These are phyloP conservation scores for Euleptes europaea DNA, from an alignment of 2,113 vertebrate genomes.

Conservation along the genomic window DNA sequence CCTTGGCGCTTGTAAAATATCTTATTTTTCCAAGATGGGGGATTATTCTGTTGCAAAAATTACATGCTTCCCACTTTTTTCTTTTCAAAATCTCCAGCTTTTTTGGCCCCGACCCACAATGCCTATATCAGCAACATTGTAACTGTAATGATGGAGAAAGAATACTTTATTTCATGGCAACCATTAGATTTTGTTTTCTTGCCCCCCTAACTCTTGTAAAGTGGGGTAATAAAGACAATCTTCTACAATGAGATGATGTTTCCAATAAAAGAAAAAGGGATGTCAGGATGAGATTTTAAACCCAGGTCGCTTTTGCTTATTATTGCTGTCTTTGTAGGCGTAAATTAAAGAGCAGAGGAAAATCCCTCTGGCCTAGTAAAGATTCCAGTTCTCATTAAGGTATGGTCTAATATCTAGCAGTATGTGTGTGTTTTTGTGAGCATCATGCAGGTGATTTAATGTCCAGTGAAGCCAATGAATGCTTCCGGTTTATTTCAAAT, in stretches of 20 bases:
- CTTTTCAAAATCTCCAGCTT: not conserved
- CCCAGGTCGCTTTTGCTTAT: conserved; percentile 6
- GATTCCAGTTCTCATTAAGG: not conserved
- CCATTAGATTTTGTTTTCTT: conserved; percentile 32
- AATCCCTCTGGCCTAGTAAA: not conserved
- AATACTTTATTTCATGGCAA: conserved; percentile 35
- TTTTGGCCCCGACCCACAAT: not conserved
- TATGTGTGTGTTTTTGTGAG: not conserved
- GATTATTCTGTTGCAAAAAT: conserved; percentile 11
- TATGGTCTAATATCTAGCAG: not conserved
- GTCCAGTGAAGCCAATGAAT: not conserved
- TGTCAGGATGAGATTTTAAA: conserved; percentile 3
- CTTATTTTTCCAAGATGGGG: conserved; percentile 6
- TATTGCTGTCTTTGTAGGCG: not conserved
- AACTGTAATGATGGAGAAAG: conserved; percentile 25
- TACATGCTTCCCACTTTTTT: not conserved
- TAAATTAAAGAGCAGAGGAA: not conserved
- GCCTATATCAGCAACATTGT: conserved; percentile 19
- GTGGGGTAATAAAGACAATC: conserved; percentile 28
- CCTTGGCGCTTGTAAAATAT: not conserved
- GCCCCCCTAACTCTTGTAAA: conserved; percentile 38
- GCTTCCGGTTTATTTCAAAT: not conserved
- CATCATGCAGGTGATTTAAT: not conserved
- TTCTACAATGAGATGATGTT: not conserved
- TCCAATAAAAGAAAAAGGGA: not conserved